Base-by-base conservation (phyloP, 2,797 vertebrate species). In the Sebastes cheni region DNA sequence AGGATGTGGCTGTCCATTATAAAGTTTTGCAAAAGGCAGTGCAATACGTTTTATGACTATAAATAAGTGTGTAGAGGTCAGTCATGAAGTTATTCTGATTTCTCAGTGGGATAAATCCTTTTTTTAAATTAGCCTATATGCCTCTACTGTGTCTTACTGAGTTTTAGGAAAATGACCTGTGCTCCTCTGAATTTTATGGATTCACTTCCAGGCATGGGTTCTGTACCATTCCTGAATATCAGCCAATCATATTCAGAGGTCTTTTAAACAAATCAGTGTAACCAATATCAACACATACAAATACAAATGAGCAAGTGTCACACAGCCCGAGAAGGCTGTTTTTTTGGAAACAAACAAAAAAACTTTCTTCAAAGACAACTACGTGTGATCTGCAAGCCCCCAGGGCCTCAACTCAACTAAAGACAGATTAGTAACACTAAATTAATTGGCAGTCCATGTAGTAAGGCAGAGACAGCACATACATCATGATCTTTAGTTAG, bases 401-500 rank as follows among this genome's bases (percentile, higher is more conserved):
- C 61, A 5, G 70, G 76, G 79, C 80, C 71, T 87, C 67, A 66
- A 52, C 42, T 65, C 65, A 72, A 70, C 70, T 58, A 82, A 59
- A 75, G 4, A 82, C 22, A 84, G 16, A 52, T 78, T 59, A 75
- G 74, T 76, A 42, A 84, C 74, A 46, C 61, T 83, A 83, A 87
- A 85, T 75, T 55, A 76, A 85, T 5, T 77, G 74, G 79, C 78
- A 82, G 75, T 88, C 72, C 80, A 74, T 74, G 77, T 87, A 65
- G 72, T 90, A 86, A 91, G 87, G 90, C 92, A 82, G 86, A 83
- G 72, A 81, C 86, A 80, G 75, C 83, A 75, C 67, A 55, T 75
- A 79, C 59, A 75, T 71, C 18, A 54, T 55, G 42, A 80, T 62
- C 59, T 72, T 72, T 34, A 36, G 39, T 83, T 79, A 59, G 68